Percentiles rank a stretch among this genome's conserved stretches.
Conservation (phyloP, 2,797 vertebrate genomes). For the Dipus sagitta region DNA sequence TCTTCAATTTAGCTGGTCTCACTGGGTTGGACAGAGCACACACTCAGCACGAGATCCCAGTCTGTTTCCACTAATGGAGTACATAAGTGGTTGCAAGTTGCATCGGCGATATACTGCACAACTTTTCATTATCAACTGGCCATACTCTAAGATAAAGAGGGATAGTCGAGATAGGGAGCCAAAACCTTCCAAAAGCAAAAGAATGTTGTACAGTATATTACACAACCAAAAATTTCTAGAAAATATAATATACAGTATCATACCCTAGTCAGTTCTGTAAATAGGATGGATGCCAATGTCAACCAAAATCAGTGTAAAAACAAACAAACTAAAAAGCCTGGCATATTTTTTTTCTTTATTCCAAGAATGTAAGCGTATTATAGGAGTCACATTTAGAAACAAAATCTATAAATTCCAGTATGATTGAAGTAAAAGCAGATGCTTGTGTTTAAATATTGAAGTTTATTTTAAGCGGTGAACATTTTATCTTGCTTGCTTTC, state of each 20-base stretch:
- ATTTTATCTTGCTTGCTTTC: slow-evolving; percentile 18
- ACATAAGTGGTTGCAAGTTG: not conserved
- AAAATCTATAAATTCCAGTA: not conserved
- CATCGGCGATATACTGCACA: not conserved
- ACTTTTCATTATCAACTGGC: not conserved
- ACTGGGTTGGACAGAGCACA: not conserved
- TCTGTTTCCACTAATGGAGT: not conserved
- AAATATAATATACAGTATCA: slow-evolving; percentile 14
- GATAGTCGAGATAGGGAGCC: not conserved
- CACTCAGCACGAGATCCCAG: not conserved
- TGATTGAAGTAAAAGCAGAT: not conserved
- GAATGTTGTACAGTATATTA: not conserved
- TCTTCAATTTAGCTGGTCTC: slow-evolving; percentile 36
- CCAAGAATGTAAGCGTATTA: slow-evolving; percentile 40
- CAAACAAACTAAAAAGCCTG: not conserved
- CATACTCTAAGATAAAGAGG: not conserved
- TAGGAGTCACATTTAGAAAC: not conserved
- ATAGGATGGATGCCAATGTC: not conserved
- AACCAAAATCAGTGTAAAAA: slow-evolving; percentile 49
- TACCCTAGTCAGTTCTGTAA: not conserved
- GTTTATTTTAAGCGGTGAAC: not conserved
- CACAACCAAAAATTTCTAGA: not conserved
- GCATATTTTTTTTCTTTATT: slow-evolving; percentile 10
- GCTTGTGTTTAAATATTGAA: slow-evolving; percentile 9
- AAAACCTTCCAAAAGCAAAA: slow-evolving; percentile 46